These are phyloP conservation scores for Gandaritis pyraliata DNA, from an alignment of 2,888 invertebrate species.

Conservation along the genomic window DNA sequence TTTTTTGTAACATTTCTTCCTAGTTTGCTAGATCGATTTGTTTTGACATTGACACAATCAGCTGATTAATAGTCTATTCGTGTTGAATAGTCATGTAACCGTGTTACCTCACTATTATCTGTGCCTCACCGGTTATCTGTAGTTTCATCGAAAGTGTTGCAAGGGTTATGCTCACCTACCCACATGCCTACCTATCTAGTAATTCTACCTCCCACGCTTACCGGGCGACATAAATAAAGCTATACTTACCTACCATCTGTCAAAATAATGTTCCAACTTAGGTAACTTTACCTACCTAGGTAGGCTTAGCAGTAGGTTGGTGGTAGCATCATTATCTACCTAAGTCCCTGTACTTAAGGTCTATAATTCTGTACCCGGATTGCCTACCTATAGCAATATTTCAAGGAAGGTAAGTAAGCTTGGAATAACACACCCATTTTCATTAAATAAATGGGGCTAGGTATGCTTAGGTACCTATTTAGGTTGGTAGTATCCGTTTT, in stretches of 20 bases:
- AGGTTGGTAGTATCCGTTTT: slow-evolving; percentile 8
- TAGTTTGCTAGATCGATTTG: slow-evolving; percentile 46
- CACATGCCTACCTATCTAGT: slow-evolving; percentile 15
- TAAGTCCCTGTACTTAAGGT: not conserved
- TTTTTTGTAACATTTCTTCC: slow-evolving; percentile 33
- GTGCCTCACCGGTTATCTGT: slow-evolving; percentile 17
- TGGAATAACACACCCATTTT: slow-evolving; percentile 11
- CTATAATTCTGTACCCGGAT: slow-evolving; percentile 6
- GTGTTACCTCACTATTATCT: too few relatives aligned
- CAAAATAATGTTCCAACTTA: slow-evolving; percentile 30
- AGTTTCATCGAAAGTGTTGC: slow-evolving; percentile 32
- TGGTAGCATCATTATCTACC: not conserved
- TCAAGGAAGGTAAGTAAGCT: slow-evolving; percentile 4
- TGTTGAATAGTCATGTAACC: slow-evolving; percentile 23
- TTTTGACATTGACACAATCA: slow-evolving; percentile 44
- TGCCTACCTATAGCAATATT: not conserved
- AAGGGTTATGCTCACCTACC: slow-evolving; percentile 29
- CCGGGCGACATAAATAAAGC: slow-evolving; percentile 29
- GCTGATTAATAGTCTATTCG: slow-evolving; percentile 35
- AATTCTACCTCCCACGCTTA: slow-evolving; percentile 36
- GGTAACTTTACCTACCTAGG: slow-evolving; percentile 11
- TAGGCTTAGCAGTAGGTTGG: not conserved
- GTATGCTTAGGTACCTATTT: not conserved
- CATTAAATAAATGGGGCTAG: slow-evolving; percentile 13
- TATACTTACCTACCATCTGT: slow-evolving; percentile 24